Evolutionary conservation across 2,113 vertebrate genomes (phyloP).

Genomic region (Archilochus colubris): DNA sequence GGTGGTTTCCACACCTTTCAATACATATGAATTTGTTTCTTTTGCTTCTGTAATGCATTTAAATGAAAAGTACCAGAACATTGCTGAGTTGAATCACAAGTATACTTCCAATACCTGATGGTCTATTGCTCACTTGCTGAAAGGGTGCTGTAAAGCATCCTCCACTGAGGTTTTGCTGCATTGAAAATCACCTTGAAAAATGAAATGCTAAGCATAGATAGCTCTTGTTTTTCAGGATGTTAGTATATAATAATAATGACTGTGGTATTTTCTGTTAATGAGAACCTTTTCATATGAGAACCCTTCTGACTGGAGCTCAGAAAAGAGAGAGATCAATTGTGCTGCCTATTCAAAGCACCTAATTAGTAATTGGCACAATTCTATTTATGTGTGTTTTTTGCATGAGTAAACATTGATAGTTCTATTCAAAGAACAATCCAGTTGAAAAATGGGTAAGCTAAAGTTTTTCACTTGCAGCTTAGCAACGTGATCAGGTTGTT

Average conservation of each 20-base stretch:
- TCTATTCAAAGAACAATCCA: neutral
- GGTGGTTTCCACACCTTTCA: neutral
- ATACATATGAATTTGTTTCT: neutral
- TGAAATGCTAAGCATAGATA: neutral
- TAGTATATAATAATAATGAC: neutral
- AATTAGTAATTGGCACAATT: neutral
- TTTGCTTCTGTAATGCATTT: neutral
- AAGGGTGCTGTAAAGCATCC: neutral
- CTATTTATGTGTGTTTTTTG: neutral
- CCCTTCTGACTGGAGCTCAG: neutral
- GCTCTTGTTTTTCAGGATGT: neutral
- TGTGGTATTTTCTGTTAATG: neutral
- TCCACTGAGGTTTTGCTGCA: neutral
- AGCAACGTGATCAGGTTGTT: neutral
- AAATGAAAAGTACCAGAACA: neutral
- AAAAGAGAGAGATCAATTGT: neutral
- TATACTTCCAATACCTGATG: neutral
- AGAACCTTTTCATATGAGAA: neutral
- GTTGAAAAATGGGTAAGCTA: neutral
- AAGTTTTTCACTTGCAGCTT: constrained; percentile 4
- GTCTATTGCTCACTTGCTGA: neutral
- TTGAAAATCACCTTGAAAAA: neutral
- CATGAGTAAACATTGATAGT: neutral
- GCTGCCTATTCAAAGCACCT: neutral
- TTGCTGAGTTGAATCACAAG: neutral